A percentile compares a stretch with the other conserved stretches of the same genome.
Evolutionary conservation across 2,113 vertebrate species (phyloP).

Genomic region (Macrotis lagotis): DNA sequence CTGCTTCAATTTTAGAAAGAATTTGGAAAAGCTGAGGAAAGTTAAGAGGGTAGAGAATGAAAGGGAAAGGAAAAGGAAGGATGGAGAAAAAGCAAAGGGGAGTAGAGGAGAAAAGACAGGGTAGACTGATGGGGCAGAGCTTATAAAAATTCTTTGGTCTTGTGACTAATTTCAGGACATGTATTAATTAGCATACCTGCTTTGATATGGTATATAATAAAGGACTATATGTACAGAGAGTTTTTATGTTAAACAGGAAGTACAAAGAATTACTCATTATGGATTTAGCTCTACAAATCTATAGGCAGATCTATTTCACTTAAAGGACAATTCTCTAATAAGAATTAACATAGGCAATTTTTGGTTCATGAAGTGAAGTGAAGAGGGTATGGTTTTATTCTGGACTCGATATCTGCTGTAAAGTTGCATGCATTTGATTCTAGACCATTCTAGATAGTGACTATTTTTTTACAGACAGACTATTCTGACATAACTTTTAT

Average conservation of each 20-base stretch:
- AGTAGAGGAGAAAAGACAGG: slow-evolving; percentile 12
- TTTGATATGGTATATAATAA: slow-evolving; percentile 40
- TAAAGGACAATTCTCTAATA: slow-evolving; percentile 8
- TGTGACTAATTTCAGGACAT: slow-evolving; percentile 46
- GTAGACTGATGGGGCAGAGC: background rate
- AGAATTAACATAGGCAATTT: background rate
- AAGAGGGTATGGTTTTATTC: background rate
- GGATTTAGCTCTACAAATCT: slow-evolving; percentile 41
- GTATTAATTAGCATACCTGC: slow-evolving; percentile 10
- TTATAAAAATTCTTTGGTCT: slow-evolving; percentile 48
- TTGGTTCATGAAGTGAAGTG: background rate
- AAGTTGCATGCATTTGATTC: background rate
- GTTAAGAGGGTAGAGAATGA: background rate
- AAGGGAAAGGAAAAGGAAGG: background rate
- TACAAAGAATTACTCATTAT: slow-evolving; percentile 27
- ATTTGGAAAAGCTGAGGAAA: background rate
- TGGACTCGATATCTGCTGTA: background rate
- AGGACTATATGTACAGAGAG: slow-evolving; percentile 37
- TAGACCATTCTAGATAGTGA: background rate
- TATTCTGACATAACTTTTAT: background rate
- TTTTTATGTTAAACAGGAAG: slow-evolving; percentile 45
- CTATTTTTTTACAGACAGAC: background rate
- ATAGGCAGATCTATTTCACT: slow-evolving; percentile 12
- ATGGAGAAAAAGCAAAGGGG: background rate
- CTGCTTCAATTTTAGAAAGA: background rate